phyloP scores from a whole-genome alignment of 2,888 invertebrate species.

The Caenorhabditis drosophilae region DNA sequence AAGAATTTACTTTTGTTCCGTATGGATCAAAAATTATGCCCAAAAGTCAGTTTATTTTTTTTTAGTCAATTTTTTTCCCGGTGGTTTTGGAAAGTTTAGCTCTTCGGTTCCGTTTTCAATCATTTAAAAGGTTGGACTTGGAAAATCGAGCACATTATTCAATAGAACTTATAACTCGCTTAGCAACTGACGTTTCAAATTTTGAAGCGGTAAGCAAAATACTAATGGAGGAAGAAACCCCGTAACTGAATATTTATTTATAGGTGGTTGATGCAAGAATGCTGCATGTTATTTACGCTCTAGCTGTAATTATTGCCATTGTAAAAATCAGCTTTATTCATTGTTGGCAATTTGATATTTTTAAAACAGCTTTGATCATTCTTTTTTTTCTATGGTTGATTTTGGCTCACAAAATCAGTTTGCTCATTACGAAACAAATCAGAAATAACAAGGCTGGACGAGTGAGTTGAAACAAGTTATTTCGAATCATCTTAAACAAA shows the following conservation, averaged over 20 bases:
- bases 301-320: slow-evolving; percentile 69
- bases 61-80: slow-evolving; percentile 48
- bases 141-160: slow-evolving; percentile 70
- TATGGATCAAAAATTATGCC: slow-evolving; percentile 54
- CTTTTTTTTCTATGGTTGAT: slow-evolving; percentile 69
- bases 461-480: no score
- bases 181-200: slow-evolving; percentile 71
- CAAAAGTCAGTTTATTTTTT: no score
- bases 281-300: slow-evolving; percentile 70
- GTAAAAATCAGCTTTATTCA: slow-evolving; percentile 70
- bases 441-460: slow-evolving; percentile 73
- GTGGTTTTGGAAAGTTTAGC: slow-evolving; percentile 59
- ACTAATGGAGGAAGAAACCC: no score
- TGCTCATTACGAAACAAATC: slow-evolving; percentile 45
- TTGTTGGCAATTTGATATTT: slow-evolving; percentile 69
- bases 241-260: background rate
- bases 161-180: slow-evolving; percentile 69
- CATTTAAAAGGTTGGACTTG: slow-evolving; percentile 69
- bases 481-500: no score
- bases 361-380: slow-evolving; percentile 65
- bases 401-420: slow-evolving; percentile 71
- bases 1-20: slow-evolving; percentile 46
- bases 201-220: slow-evolving; percentile 70
- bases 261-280: slow-evolving; percentile 70
- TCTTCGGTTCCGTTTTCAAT: slow-evolving; percentile 57